A percentile compares a stretch with the other conserved stretches of the same genome.
Evolutionary conservation across 2,888 invertebrate species (phyloP).

Genomic region (Eubasilissa splendida): DNA sequence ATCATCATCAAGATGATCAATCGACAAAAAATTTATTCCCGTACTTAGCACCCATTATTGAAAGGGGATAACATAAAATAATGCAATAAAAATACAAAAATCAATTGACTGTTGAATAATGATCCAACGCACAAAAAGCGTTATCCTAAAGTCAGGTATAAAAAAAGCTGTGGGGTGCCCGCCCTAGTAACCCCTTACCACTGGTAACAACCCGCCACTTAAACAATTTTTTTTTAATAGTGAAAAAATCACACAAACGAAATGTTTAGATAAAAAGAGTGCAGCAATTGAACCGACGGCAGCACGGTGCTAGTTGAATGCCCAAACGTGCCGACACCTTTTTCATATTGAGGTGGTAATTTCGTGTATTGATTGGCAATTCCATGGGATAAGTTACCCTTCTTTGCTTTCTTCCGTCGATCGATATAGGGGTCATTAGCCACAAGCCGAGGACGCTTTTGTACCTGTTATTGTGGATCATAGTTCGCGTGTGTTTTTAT

Average conservation of each 20-base stretch:
- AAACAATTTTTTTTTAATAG: constrained; percentile 41
- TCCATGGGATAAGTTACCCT: not conserved
- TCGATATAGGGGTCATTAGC: not conserved
- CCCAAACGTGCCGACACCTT: constrained; percentile 37
- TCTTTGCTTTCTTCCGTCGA: not conserved
- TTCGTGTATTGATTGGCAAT: constrained; percentile 33
- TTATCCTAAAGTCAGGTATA: constrained; percentile 16
- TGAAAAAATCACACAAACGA: constrained; percentile 46
- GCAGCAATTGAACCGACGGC: constrained; percentile 37
- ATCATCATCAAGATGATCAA: too few species aligned
- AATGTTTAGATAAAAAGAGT: constrained; percentile 40
- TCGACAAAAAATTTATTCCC: constrained; percentile 14
- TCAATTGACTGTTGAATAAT: constrained; percentile 56
- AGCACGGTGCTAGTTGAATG: not conserved
- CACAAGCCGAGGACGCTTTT: not conserved
- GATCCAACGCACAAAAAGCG: constrained; percentile 39
- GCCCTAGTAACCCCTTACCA: not conserved
- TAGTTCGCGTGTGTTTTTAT: too few species aligned
- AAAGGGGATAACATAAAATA: constrained; percentile 41
- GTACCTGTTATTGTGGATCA: too few species aligned
- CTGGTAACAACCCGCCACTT: constrained; percentile 32
- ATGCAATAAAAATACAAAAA: constrained; percentile 37
- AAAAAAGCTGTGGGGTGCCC: constrained; percentile 37
- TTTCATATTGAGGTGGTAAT: constrained; percentile 28
- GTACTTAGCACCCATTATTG: constrained; percentile 31